Conservation (phyloP, 2,113 vertebrate species). For the Myrmecophaga tridactyla region DNA sequence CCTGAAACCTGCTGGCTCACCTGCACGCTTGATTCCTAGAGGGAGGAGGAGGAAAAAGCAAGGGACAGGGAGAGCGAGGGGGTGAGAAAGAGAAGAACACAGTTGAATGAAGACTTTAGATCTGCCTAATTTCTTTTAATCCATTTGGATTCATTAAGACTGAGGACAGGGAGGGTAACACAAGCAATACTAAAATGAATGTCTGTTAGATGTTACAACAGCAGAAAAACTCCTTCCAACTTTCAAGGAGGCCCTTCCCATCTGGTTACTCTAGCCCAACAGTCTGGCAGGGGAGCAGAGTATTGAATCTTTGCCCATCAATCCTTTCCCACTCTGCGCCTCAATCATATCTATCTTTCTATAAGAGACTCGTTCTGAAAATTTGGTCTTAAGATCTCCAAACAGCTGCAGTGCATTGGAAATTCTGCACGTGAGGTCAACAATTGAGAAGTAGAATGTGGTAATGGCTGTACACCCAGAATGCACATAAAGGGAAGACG, state of each 20-base stretch:
- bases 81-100: background rate
- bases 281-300: background rate
- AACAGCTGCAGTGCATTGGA: background rate
- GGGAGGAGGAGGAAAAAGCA: background rate
- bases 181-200: background rate
- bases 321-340: background rate
- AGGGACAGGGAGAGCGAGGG: no score
- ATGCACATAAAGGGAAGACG: background rate
- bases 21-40: background rate
- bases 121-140: background rate
- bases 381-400: background rate
- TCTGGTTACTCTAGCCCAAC: background rate
- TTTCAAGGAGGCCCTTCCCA: background rate
- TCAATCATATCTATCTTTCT: background rate
- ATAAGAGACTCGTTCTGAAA: background rate
- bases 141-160: background rate
- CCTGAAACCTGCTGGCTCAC: background rate
- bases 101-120: background rate
- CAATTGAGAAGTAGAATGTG: background rate
- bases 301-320: background rate
- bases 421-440: background rate
- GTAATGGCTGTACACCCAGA: background rate
- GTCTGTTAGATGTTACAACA: background rate
- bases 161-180: background rate
- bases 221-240: background rate